Percentiles rank a stretch among this genome's conserved stretches.
Evolutionary conservation across 2,797 vertebrate genomes (phyloP).

Genomic region (Decapterus maruadsi): DNA sequence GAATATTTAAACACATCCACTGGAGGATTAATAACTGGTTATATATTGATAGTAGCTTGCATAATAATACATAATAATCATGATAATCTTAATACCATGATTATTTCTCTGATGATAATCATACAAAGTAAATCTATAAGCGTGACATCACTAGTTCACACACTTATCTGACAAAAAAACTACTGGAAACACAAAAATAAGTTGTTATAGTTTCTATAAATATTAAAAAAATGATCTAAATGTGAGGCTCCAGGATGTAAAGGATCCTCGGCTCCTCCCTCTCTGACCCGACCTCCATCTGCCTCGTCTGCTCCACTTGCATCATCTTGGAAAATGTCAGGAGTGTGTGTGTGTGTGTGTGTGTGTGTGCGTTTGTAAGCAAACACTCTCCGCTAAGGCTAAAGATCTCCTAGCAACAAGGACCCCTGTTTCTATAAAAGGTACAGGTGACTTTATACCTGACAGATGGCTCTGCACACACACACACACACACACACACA

Average conservation of each 20-base stretch:
- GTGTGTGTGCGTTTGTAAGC: background rate
- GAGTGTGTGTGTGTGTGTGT: background rate
- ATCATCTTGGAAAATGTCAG: conserved; percentile 62
- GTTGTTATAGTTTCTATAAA: too few species aligned
- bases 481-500: background rate
- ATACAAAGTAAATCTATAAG: too few species aligned
- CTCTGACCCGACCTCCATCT: background rate
- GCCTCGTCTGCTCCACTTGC: background rate
- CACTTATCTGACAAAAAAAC: too few species aligned
- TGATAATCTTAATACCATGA: too few species aligned
- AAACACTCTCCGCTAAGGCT: conserved; percentile 15
- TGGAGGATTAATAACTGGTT: too few species aligned
- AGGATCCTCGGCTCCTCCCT: background rate
- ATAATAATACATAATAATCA: too few species aligned
- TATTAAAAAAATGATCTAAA: too few species aligned
- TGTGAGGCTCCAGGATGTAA: background rate
- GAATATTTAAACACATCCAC: too few species aligned
- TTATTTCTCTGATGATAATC: too few species aligned
- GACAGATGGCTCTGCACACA: conserved; percentile 64
- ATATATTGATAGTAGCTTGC: too few species aligned
- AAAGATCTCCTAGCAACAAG: conserved; percentile 75
- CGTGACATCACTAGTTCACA: too few species aligned
- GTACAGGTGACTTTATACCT: conserved; percentile 67
- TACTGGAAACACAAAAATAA: background rate
- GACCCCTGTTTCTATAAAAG: conserved; percentile 57